Percentiles rank a stretch among this genome's conserved stretches.
These are phyloP conservation scores for Tapera naevia DNA, from an alignment of 2,797 vertebrate genomes.

Conservation along the genomic window DNA sequence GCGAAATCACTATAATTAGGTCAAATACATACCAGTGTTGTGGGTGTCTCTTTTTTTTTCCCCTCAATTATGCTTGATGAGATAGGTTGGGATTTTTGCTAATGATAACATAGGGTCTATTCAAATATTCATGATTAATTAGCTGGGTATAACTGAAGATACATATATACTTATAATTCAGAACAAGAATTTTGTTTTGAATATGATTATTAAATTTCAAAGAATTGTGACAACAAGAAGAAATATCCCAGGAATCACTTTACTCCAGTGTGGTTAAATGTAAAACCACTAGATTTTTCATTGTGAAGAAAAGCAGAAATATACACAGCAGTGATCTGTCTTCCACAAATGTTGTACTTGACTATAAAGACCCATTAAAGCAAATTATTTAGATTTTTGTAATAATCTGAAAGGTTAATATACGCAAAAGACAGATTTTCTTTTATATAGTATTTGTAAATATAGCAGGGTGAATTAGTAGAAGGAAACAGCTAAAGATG, in stretches of 20 bases:
- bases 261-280: neutral
- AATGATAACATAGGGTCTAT: neutral
- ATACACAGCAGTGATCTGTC: neutral
- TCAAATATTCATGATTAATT: slow-evolving; percentile 11
- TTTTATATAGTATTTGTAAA: neutral
- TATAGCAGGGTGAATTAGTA: neutral
- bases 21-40: neutral
- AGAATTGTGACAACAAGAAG: neutral
- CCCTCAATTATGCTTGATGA: neutral
- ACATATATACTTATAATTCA: neutral
- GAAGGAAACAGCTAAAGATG: neutral
- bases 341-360: neutral
- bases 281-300: neutral
- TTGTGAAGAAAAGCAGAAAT: neutral
- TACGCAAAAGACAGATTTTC: accelerated
- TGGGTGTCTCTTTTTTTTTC: neutral
- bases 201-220: neutral
- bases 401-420: neutral
- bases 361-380: neutral
- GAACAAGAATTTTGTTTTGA: neutral
- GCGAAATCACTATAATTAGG: slow-evolving; percentile 7
- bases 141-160: neutral
- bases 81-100: neutral
- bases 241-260: neutral
- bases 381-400: neutral